Percentiles rank a stretch among this genome's conserved stretches.
Conservation (phyloP, 2,113 vertebrate genomes). For the Mormyrus iriodes region DNA sequence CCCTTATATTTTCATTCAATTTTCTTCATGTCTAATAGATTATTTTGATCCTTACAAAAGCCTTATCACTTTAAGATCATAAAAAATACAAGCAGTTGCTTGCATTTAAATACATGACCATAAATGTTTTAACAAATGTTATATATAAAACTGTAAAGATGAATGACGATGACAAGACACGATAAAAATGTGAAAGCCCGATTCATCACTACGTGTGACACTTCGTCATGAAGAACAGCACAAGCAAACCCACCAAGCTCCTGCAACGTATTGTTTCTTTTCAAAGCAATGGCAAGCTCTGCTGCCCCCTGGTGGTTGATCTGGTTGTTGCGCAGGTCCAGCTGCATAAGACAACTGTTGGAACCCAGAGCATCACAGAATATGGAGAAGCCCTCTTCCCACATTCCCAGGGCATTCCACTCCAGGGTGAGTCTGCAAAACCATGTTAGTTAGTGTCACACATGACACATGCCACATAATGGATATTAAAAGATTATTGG, state of each 20-base stretch:
- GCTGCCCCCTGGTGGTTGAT: constrained; percentile 80
- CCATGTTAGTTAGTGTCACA: background rate
- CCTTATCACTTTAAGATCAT: background rate
- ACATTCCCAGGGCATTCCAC: constrained; percentile 84
- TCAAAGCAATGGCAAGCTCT: constrained; percentile 72
- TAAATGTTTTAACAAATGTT: background rate
- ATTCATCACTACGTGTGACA: background rate
- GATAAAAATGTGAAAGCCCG: background rate
- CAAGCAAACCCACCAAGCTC: constrained; percentile 71
- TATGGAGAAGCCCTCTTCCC: constrained; percentile 78
- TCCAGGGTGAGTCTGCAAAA: constrained; percentile 76
- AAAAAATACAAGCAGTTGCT: background rate
- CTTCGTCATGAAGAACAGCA: background rate
- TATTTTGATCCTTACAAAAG: background rate
- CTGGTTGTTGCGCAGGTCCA: constrained; percentile 94
- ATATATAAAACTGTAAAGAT: background rate
- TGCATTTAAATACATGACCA: background rate
- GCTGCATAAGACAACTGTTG: constrained; percentile 60
- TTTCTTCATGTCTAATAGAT: background rate
- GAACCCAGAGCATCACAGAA: constrained; percentile 78
- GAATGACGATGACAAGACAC: background rate
- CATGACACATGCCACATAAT: background rate
- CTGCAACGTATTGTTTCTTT: constrained; percentile 65
- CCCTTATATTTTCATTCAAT: background rate
- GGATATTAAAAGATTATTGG: background rate